These are phyloP conservation scores for Cromileptes altivelis DNA, from an alignment of 2,113 vertebrate genomes.

Conservation along the genomic window DNA sequence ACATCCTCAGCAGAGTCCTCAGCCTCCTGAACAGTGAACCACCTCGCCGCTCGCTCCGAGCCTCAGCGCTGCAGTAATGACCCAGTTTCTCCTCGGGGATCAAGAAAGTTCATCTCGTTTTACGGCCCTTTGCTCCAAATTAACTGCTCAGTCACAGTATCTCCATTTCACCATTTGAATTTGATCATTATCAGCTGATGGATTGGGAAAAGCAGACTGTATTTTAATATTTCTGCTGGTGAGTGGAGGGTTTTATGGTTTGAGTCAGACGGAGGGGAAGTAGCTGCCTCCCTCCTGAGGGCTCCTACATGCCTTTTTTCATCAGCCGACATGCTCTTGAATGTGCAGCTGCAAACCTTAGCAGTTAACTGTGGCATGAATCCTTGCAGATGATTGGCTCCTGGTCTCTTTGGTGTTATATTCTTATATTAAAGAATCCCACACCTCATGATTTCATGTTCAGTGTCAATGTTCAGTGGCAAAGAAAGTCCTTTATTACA, in stretches of 20 bases:
- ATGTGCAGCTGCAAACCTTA: constrained; percentile 1
- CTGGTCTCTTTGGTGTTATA: neutral
- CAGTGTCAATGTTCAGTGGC: neutral
- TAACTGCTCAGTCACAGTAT: constrained; percentile 43
- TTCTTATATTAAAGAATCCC: neutral
- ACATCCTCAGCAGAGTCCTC: neutral
- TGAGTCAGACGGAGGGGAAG: constrained; percentile 11
- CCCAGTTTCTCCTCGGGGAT: constrained; percentile 41
- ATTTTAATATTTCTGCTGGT: constrained; percentile 1
- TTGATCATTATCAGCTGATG: constrained; percentile 19
- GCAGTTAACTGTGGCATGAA: neutral
- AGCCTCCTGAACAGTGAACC: constrained; percentile 2
- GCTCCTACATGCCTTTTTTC: neutral
- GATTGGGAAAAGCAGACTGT: neutral
- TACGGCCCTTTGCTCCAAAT: constrained; percentile 48
- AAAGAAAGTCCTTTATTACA: neutral
- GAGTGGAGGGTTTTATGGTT: constrained; percentile 25
- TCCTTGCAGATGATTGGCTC: too few species aligned
- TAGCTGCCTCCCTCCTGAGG: constrained; percentile 10
- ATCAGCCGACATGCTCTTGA: neutral
- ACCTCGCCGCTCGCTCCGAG: constrained; percentile 16
- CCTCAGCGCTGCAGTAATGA: constrained; percentile 37
- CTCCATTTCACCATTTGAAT: constrained; percentile 10
- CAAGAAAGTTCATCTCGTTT: constrained; percentile 40
- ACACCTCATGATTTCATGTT: neutral